Base-by-base conservation (phyloP, 2,888 invertebrate genomes). In the Villa cingulata region DNA sequence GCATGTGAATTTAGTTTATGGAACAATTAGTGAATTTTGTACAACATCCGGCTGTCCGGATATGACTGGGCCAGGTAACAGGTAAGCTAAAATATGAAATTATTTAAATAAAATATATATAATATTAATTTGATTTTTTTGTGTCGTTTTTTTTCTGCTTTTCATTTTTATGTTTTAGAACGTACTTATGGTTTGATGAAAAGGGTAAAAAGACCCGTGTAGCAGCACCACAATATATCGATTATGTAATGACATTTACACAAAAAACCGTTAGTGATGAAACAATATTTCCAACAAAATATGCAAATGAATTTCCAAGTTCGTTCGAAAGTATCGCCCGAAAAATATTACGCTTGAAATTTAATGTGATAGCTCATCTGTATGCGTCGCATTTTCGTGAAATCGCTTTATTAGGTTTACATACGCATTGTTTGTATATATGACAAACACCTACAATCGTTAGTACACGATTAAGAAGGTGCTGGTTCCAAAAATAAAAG, bases 11-110 rank as follows among this genome's bases (percentile, higher is more conserved):
- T 80, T 96, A 74, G 81, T 98, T 65, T 97, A 97, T 76, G 97
- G 97, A 70, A 87, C 92, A 59, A 85, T 98, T 74, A 94, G 95
- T 62, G 96, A 97, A 79, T 95, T 91, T 79, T 98, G 98, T 80
- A 94, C 94, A 64, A 83, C 86, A 71, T 86, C 86, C 57, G 81
- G 84, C 62, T 98, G 98, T 76, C 85, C 94, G 56, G 91, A 91
- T 72, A 96, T 97, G 96, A 83, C 86, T 63, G 96, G 91, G 63
- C 96, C 96, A 54, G 89, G 88, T 69, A 87, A 89, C 73, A 83
- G 85, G 88, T 88, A 72, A 73, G 71, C 7, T 4, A 7, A 23
- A 23, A 23, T 12, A 29, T 29, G 6, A 9, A 29, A 29, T 9
- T 9, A 9, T 9, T 29, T 9, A 9, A 29, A 29, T 29, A 29